Base-by-base conservation (phyloP, 2,888 invertebrate genomes). In the Epinotia nisella region DNA sequence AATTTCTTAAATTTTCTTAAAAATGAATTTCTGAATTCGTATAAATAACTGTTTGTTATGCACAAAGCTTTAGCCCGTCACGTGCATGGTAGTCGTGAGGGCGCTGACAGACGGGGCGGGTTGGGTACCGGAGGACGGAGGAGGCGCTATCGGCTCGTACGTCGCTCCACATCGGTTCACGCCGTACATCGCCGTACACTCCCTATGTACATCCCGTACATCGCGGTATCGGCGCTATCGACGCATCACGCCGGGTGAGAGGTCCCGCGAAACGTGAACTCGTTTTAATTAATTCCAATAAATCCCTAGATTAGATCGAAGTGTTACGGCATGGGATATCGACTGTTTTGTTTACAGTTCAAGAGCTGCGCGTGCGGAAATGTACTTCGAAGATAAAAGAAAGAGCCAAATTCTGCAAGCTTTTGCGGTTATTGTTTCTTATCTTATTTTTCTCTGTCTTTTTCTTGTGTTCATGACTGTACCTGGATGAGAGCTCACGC, bases 41-140 rank as follows among this genome's bases (percentile, higher is more conserved):
- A 49, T n/a, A 49, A 49, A n/a, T 49, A n/a, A 24, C 41, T 55
- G 29, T 65, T 51, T 3, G 15, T 9, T 61, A 45, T 56, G 61
- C n/a, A 24, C n/a, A 7, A 11, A 1, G 56, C 72, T 39, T 62
- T 62, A 72, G n/a, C 24, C 19, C 61, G 49, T 72, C 72, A 72
- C 67, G 72, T 68, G 35, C 49, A 49, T 61, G 49, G 61, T 21
- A 72, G 67, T 72, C 72, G 72, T 72, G 72, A 49, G 72, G 61
- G 39, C 60, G 59, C 51, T 59, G 71, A 67, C 66, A 55, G 66
- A 66, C 71, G 55, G 71, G 60, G 21, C 49, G 41, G 49, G 21
- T 19, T 35, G 62, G 70, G 15, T 45, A 55, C 62, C 29, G 35
- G 9, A 58, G 59, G 60, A n/a, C 29, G 35, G 9, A 58, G 59